Base-by-base conservation (phyloP, 2,888 invertebrate species). In the Heliconius charithonia region DNA sequence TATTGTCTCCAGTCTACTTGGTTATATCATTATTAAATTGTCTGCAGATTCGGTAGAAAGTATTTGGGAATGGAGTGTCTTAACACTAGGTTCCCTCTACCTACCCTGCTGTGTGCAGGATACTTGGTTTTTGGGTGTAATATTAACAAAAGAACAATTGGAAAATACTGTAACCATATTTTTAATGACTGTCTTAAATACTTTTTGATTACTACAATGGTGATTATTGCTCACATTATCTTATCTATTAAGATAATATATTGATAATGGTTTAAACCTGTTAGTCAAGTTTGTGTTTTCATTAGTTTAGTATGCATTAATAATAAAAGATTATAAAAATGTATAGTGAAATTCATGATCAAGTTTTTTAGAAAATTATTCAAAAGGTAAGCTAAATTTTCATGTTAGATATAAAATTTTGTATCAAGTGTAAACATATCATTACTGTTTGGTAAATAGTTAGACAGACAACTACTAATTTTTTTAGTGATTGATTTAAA, bases 171-270 rank as follows among this genome's bases (percentile, higher is more conserved):
- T 25, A 16, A 69, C 25, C 41, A n/a, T 70, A 6, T 70, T 80
- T 77, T 76, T 78, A 79, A 79, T 81, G 59, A 77, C 66, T 13
- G 87, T 87, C 13, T 59, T 87, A 85, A 88, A 88, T 87, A 86
- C 87, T 86, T 87, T 88, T 85, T 87, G 91, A 93, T 93, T 93
- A 93, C 89, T 87, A 85, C 86, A 87, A 86, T 89, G 89, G 90
- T 91, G 91, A 92, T 92, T 91, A 93, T 89, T 90, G 87, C 88
- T 83, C 87, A 81, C 83, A 82, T 83, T 92, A 93, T 93, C 93
- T 93, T 89, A 93, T 93, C 93, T 87, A 85, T 82, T 80, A 81
- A 84, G 92, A 92, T 93, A 92, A 88, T 83, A 84, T 66, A 75
- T 67, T 83, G 92, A 93, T 92, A 93, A 89, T 88, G 86, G 83